Conservation (phyloP, 23 tunicate species). For the Oikopleura albicans region DNA sequence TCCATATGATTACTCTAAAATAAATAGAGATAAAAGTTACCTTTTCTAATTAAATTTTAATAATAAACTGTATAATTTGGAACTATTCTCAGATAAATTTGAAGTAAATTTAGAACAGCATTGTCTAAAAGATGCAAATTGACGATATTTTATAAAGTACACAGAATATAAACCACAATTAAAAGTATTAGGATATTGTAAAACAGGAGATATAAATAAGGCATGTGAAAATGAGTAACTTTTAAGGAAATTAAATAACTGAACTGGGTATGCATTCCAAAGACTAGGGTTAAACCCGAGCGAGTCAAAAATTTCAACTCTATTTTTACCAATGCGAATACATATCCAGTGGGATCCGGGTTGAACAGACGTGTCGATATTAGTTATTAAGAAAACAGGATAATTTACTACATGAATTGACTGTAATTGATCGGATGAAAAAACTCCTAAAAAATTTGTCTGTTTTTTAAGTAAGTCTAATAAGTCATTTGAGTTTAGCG, state of each 20-base stretch:
- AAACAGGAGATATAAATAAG: background rate
- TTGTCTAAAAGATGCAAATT: background rate
- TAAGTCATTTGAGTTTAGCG: background rate
- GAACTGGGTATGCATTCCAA: background rate
- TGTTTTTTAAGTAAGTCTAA: background rate
- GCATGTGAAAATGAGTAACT: background rate
- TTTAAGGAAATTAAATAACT: background rate
- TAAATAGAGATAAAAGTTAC: background rate
- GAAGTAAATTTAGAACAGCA: background rate
- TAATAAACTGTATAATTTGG: background rate
- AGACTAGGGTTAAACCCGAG: background rate
- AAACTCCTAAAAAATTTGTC: background rate
- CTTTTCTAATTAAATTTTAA: background rate
- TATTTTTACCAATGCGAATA: background rate
- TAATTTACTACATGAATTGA: background rate
- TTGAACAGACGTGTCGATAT: background rate
- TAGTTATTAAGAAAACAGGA: background rate
- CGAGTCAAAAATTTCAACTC: background rate
- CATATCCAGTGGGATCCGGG: background rate
- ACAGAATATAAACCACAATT: background rate
- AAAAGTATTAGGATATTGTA: background rate
- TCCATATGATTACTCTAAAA: background rate
- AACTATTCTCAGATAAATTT: background rate
- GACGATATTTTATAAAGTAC: background rate
- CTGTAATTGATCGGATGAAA: background rate